Base-by-base conservation (phyloP, 2,797 vertebrate genomes). In the Podarcis siculus region DNA sequence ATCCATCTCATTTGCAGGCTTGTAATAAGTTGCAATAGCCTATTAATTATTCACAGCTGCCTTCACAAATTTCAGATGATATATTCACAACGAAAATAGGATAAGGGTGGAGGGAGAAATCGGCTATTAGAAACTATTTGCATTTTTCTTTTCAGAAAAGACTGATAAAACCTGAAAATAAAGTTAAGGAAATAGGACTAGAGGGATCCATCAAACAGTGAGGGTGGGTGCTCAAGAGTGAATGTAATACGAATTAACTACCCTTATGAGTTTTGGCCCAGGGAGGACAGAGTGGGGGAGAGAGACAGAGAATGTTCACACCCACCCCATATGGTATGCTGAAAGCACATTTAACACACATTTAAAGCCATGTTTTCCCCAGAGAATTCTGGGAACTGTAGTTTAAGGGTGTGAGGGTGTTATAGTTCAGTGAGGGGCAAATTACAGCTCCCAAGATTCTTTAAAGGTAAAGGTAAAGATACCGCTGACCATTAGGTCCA, bases 11-110 rank as follows among this genome's bases (percentile, higher is more conserved):
- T 83, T 88, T 83, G 30, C 73, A 80, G 79, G 86, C 58, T 94
- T 93, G 95, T 90, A n/a, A 58, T 17, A 90, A 92, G 83, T 84
- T 91, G 89, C 12, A 55, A 92, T 86, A 83, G 91, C 10, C 30
- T 61, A 79, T 95, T 92, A 95, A 97, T 96, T 96, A 96, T 96
- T 96, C 94, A 96, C 89, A 76, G 49, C 78, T 83, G 76, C 80
- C 90, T 93, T 94, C 94, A 92, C 95, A 89, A 95, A 95, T 95
- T 93, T 87, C 95, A 93, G 92, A 93, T 15, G 4, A 85, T 73
- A 17, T 80, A 81, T 90, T 89, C 92, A 89, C 90, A 39, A 32
- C 8, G 72, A 4, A 2, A 35, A 4, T 37, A 55, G 64, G 7
- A 4, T 55, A 55, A 55, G 3, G 88, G 4, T 4, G 58, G 12